phyloP scores from a whole-genome alignment of 2,113 vertebrate genomes.

The Chunga burmeisteri region DNA sequence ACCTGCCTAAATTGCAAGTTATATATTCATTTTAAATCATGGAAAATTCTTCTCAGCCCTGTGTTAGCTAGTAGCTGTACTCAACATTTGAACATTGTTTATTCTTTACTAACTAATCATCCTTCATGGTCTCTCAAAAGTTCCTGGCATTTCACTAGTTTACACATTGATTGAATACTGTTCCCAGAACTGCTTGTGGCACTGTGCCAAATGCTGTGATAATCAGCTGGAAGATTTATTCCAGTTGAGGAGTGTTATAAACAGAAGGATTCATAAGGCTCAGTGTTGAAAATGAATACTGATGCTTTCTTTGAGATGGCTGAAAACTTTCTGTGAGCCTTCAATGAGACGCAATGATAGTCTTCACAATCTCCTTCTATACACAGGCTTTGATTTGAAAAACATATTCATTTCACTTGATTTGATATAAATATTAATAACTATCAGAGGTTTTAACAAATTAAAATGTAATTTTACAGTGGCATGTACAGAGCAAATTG shows the following conservation, averaged over 20 bases:
- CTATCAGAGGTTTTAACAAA: slow-evolving; percentile 54
- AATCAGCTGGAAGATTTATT: slow-evolving; percentile 86
- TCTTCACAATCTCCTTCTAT: slow-evolving; percentile 8
- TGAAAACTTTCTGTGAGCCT: slow-evolving; percentile 62
- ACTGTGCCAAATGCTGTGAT: slow-evolving; percentile 77
- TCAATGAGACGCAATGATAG: neutral
- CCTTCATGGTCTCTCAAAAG: slow-evolving; percentile 73
- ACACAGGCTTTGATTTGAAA: slow-evolving; percentile 54
- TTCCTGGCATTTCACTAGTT: slow-evolving; percentile 76
- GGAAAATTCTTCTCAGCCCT: slow-evolving; percentile 65
- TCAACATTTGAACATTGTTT: slow-evolving; percentile 68
- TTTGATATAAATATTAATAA: slow-evolving; percentile 68
- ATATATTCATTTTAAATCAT: slow-evolving; percentile 61
- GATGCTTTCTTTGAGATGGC: slow-evolving; percentile 59
- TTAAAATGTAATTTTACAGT: slow-evolving; percentile 62
- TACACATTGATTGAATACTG: slow-evolving; percentile 75
- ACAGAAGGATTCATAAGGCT: slow-evolving; percentile 77
- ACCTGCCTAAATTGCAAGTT: slow-evolving; percentile 52
- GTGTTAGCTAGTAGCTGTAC: slow-evolving; percentile 46
- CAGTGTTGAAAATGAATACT: slow-evolving; percentile 59
- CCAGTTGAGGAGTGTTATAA: slow-evolving; percentile 80
- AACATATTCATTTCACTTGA: slow-evolving; percentile 45
- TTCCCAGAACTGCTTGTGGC: slow-evolving; percentile 77
- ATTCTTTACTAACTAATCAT: slow-evolving; percentile 76
- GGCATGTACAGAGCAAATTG: slow-evolving; percentile 21